phyloP scores from a whole-genome alignment of 2,113 vertebrate genomes.

The Sphyrna mokarran region DNA sequence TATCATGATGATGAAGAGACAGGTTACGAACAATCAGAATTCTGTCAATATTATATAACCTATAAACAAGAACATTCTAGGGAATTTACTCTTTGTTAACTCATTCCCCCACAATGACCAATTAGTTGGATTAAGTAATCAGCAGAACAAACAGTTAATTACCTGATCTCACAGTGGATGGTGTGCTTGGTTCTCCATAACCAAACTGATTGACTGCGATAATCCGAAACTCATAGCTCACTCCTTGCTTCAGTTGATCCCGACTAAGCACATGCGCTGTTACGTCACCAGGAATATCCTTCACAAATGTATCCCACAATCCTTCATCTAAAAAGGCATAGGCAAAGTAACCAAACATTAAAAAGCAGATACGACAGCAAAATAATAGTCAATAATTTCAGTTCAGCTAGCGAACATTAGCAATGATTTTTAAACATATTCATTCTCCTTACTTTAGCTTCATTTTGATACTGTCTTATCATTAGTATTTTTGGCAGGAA shows the following conservation, averaged over 20 bases:
- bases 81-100: neutral
- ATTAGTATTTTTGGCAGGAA: neutral
- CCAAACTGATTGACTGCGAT: conserved; percentile 80
- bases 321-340: conserved; percentile 72
- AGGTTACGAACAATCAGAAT: neutral
- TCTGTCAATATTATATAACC: neutral
- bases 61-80: neutral
- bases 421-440: neutral
- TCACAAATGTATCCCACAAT: conserved; percentile 85
- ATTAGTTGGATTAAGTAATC: neutral
- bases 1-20: neutral
- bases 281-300: conserved; percentile 69
- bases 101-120: neutral
- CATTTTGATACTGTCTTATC: neutral
- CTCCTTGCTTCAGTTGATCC: conserved; percentile 75
- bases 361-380: neutral
- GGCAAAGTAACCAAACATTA: neutral
- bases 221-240: conserved; percentile 91
- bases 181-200: conserved; percentile 83
- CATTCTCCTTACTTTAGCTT: neutral
- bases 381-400: neutral
- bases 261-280: conserved; percentile 73
- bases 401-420: neutral
- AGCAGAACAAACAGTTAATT: conserved; percentile 40
- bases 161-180: conserved; percentile 81